Evolutionary conservation across 2,888 invertebrate genomes (phyloP).

Genomic region (Cetonia aurata): DNA sequence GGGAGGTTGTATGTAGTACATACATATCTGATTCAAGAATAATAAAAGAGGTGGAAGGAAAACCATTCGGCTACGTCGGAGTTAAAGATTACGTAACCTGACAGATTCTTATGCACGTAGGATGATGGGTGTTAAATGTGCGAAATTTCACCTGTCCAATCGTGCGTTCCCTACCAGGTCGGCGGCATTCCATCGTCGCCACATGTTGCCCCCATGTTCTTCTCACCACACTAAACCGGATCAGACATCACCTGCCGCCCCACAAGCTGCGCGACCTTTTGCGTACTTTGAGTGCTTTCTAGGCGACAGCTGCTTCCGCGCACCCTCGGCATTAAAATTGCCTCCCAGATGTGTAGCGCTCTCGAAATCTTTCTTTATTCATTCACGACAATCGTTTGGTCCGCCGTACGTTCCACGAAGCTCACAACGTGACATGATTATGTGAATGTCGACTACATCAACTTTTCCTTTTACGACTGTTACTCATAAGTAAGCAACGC

Average conservation of each 20-base stretch:
- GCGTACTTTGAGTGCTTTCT: conserved; percentile 55
- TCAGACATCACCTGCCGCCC: conserved; percentile 58
- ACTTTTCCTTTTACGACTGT: conserved; percentile 32
- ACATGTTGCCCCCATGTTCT: conserved; percentile 56
- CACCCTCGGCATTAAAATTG: conserved; percentile 51
- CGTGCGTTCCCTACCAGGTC: conserved; percentile 37
- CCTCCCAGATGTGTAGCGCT: conserved; percentile 41
- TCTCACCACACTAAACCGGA: conserved; percentile 53
- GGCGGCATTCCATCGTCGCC: conserved; percentile 52
- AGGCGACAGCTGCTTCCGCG: conserved; percentile 59
- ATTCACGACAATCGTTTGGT: conserved; percentile 38
- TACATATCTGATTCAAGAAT: conserved; percentile 1
- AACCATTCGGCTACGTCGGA: conserved; percentile 12
- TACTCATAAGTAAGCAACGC: conserved; percentile 28
- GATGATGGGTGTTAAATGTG: conserved; percentile 25
- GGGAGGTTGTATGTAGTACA: conserved; percentile 8
- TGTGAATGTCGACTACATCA: conserved; percentile 41
- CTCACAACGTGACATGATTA: conserved; percentile 49
- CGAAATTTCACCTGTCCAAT: conserved; percentile 52
- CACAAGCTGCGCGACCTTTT: conserved; percentile 57
- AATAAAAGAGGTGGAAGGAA: conserved; percentile 18
- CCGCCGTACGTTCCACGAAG: conserved; percentile 48
- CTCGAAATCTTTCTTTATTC: conserved; percentile 18
- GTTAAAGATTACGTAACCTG: conserved; percentile 13
- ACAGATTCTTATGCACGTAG: conserved; percentile 19